Conservation (phyloP, 2,797 vertebrate genomes). For the Sebastes minor region DNA sequence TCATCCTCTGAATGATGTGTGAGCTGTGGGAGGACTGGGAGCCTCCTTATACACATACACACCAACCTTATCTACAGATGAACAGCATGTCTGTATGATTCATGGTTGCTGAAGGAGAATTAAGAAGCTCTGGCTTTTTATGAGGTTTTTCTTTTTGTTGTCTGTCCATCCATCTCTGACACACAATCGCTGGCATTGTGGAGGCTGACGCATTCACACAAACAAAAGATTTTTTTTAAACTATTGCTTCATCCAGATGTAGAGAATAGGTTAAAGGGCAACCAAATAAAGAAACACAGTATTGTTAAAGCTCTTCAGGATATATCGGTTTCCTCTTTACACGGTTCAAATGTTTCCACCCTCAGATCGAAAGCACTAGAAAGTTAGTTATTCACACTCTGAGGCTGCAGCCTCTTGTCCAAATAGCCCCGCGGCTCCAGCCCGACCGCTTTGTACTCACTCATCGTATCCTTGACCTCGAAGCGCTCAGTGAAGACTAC, state of each 20-base stretch:
- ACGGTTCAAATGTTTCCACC: background rate
- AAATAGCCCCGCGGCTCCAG: background rate
- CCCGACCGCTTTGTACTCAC: background rate
- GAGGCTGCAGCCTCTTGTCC: background rate
- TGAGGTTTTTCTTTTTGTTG: background rate
- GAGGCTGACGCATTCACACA: constrained; percentile 7
- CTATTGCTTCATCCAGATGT: background rate
- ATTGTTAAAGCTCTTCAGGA: background rate
- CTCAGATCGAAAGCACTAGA: background rate
- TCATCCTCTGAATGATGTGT: constrained; percentile 61
- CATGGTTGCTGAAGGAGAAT: constrained; percentile 31
- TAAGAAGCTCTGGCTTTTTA: constrained; percentile 35
- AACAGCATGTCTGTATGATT: constrained; percentile 41
- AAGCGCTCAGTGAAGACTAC: background rate
- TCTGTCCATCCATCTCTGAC: background rate
- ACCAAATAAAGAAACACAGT: background rate
- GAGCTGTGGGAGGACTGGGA: constrained; percentile 58
- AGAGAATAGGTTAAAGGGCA: background rate
- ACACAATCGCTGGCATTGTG: constrained; percentile 1
- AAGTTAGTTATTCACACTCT: background rate
- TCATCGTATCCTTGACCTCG: background rate
- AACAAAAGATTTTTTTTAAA: background rate
- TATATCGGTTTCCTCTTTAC: background rate
- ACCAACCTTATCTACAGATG: constrained; percentile 33
- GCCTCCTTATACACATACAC: constrained; percentile 42